These are phyloP conservation scores for Eupeodes corollae DNA, from an alignment of 1,140 invertebrate species.

Conservation along the genomic window DNA sequence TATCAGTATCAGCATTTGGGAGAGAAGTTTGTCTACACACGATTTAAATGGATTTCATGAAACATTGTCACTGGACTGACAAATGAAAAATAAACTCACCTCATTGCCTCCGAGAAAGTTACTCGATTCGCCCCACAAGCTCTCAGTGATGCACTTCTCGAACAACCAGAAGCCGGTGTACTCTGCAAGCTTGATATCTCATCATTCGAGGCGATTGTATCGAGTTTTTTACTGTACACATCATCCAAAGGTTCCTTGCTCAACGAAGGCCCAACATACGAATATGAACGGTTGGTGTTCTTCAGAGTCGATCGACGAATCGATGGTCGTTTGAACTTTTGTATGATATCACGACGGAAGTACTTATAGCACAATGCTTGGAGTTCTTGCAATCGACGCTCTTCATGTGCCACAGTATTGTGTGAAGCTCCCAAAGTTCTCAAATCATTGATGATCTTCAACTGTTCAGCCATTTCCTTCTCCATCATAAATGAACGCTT, in stretches of 20 bases:
- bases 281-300: slow-evolving; percentile 30
- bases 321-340: slow-evolving; percentile 33
- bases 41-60: not conserved
- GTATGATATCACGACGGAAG: slow-evolving; percentile 50
- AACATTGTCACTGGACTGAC: not conserved
- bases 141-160: slow-evolving; percentile 59
- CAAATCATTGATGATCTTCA: slow-evolving; percentile 87
- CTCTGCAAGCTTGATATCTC: slow-evolving; percentile 50
- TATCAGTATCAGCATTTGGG: slow-evolving; percentile 56
- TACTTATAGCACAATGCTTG: slow-evolving; percentile 87
- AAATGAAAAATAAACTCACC: slow-evolving; percentile 4
- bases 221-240: slow-evolving; percentile 19
- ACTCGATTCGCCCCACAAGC: slow-evolving; percentile 33
- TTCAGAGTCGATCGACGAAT: slow-evolving; percentile 23
- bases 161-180: slow-evolving; percentile 57
- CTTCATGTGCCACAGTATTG: slow-evolving; percentile 81
- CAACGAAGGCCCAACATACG: slow-evolving; percentile 22
- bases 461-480: slow-evolving; percentile 93
- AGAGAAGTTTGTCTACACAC: slow-evolving; percentile 49
- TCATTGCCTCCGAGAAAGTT: slow-evolving; percentile 33
- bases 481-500: slow-evolving; percentile 87
- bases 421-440: slow-evolving; percentile 81
- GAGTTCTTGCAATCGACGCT: slow-evolving; percentile 77
- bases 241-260: slow-evolving; percentile 21
- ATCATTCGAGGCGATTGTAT: slow-evolving; percentile 33